phyloP scores from a whole-genome alignment of 2,888 invertebrate genomes.

The Vanessa cardui region DNA sequence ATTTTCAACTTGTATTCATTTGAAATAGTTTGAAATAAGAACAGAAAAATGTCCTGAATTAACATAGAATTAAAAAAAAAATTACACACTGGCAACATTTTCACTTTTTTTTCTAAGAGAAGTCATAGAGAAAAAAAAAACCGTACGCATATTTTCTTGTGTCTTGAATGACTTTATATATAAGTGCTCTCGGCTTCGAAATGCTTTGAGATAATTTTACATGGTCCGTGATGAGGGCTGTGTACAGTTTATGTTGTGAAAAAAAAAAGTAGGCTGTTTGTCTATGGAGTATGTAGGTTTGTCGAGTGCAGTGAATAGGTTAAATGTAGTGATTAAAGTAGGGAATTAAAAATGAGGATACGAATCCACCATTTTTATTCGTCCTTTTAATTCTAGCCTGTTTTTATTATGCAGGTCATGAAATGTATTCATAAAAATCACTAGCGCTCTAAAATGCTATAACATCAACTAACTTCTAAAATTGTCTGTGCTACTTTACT shows the following conservation, averaged over 20 bases:
- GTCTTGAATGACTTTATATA: constrained; percentile 48
- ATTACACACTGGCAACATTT: constrained; percentile 35
- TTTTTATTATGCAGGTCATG: not conserved
- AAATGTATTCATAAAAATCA: not conserved
- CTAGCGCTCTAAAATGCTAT: too few relatives aligned
- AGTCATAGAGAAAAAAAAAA: constrained; percentile 32
- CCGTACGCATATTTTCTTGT: constrained; percentile 47
- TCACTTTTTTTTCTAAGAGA: constrained; percentile 31
- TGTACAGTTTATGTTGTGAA: constrained; percentile 36
- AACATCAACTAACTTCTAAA: too few relatives aligned
- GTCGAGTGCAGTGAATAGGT: constrained; percentile 30
- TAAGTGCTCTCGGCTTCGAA: constrained; percentile 46
- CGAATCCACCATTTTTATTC: not conserved
- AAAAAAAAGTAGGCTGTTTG: constrained; percentile 39
- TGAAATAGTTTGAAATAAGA: too few relatives aligned
- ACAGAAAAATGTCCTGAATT: not conserved
- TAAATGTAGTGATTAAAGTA: constrained; percentile 23
- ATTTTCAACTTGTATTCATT: too few relatives aligned
- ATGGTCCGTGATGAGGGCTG: constrained; percentile 47
- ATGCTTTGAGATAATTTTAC: constrained; percentile 58
- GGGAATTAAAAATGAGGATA: constrained; percentile 26
- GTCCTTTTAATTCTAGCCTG: not conserved
- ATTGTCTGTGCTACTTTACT: too few relatives aligned
- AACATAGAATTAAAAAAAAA: constrained; percentile 10
- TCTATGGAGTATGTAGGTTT: constrained; percentile 37